Conservation (phyloP, 2,888 invertebrate species). For the Phyllotreta striolata region DNA sequence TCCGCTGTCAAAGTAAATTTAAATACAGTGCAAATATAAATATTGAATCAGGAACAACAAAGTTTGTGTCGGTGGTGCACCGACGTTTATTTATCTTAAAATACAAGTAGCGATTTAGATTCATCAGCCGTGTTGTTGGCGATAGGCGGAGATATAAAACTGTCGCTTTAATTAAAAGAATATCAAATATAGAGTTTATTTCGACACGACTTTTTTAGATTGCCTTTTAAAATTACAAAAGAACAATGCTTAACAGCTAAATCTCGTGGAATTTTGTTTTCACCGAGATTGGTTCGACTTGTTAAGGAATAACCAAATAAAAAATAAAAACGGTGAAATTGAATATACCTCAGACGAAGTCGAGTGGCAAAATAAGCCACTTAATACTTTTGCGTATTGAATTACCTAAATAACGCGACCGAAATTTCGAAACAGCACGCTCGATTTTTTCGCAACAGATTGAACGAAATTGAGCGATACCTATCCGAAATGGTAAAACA, state of each 20-base stretch:
- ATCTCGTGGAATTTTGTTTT: too few species aligned
- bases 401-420: conserved; percentile 28
- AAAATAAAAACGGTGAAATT: conserved; percentile 41
- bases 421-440: conserved; percentile 20
- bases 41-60: conserved; percentile 54
- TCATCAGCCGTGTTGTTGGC: conserved; percentile 7
- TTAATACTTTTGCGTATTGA: conserved; percentile 38
- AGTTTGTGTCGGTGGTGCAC: conserved; percentile 46
- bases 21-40: conserved; percentile 55
- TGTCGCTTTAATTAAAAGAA: too few species aligned
- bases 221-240: too few species aligned
- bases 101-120: conserved; percentile 22
- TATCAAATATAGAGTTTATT: too few species aligned
- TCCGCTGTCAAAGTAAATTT: conserved; percentile 53
- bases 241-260: too few species aligned
- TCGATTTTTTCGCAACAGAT: conserved; percentile 1
- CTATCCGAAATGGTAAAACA: too few species aligned
- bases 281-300: too few species aligned
- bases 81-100: conserved; percentile 43
- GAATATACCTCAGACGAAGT: conserved; percentile 46
- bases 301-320: too few species aligned
- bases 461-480: not conserved
- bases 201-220: too few species aligned
- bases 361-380: conserved; percentile 46
- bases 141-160: too few species aligned